phyloP scores from a whole-genome alignment of 2,888 invertebrate genomes.

The Smittia sp. region DNA sequence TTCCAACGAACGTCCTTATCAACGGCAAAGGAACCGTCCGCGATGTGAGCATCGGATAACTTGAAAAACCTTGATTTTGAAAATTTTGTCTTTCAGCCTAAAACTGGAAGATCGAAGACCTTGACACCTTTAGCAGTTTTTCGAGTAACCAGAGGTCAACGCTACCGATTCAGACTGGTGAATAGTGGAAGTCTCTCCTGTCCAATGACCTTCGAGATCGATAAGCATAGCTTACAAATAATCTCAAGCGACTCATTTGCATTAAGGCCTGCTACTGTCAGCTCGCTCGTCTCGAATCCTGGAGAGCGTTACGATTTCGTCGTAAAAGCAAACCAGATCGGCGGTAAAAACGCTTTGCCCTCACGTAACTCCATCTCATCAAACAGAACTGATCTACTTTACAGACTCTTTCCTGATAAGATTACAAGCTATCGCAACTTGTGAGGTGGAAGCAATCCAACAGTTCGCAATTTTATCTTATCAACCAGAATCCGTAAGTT shows the following conservation, averaged over 20 bases:
- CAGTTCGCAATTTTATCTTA: slow-evolving; percentile 47
- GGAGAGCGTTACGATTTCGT: slow-evolving; percentile 55
- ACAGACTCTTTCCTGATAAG: slow-evolving; percentile 46
- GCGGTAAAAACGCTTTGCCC: slow-evolving; percentile 46
- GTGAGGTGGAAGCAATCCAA: slow-evolving; percentile 44
- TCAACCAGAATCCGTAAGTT: slow-evolving; percentile 33
- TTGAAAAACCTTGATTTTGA: too few relatives aligned
- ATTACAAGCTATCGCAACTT: slow-evolving; percentile 45
- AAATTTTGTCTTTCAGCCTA: too few relatives aligned
- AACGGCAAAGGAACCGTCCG: neutral
- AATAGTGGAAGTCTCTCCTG: slow-evolving; percentile 46
- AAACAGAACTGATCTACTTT: too few relatives aligned
- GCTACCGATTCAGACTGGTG: slow-evolving; percentile 46
- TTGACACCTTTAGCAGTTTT: slow-evolving; percentile 43
- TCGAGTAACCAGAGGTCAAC: slow-evolving; percentile 43
- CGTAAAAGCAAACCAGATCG: slow-evolving; percentile 49
- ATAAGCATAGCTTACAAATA: slow-evolving; percentile 1
- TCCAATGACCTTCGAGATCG: slow-evolving; percentile 44
- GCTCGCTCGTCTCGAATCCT: slow-evolving; percentile 45
- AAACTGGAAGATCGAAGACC: neutral
- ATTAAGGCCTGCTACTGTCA: slow-evolving; percentile 44
- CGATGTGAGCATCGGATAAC: neutral
- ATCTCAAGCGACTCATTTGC: too few relatives aligned
- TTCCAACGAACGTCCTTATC: neutral
- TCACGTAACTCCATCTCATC: too few relatives aligned